A percentile compares a stretch with the other conserved stretches of the same genome.
These are phyloP conservation scores for Tricholaema leucomelas DNA, from an alignment of 2,113 vertebrate species.

Conservation along the genomic window DNA sequence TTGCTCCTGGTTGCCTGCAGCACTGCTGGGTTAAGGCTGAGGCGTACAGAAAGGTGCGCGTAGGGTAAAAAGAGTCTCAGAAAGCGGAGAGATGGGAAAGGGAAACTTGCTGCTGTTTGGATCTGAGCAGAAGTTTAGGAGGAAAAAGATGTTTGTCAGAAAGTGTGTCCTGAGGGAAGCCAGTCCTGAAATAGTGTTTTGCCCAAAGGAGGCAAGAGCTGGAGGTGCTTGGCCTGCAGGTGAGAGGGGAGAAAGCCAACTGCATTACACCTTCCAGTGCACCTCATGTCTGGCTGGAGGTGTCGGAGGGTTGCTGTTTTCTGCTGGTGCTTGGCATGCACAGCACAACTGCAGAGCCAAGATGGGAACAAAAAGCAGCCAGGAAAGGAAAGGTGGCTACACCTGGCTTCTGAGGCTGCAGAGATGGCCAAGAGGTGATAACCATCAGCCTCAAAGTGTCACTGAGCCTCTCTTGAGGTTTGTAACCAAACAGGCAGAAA, in stretches of 20 bases:
- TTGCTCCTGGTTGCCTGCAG: not conserved
- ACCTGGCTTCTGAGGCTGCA: not conserved
- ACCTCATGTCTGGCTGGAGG: not conserved
- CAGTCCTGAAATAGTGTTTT: not conserved
- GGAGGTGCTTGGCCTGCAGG: not conserved
- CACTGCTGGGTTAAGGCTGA: not conserved
- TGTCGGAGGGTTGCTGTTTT: not conserved
- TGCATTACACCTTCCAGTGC: not conserved
- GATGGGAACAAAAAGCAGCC: not conserved
- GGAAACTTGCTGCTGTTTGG: not conserved
- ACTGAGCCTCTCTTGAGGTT: not conserved
- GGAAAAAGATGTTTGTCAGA: not conserved
- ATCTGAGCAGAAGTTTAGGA: not conserved
- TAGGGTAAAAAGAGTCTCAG: not conserved
- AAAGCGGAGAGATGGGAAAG: not conserved
- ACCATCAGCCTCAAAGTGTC: not conserved
- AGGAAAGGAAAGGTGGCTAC: not conserved
- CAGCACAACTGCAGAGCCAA: not conserved
- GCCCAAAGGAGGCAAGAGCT: not conserved
- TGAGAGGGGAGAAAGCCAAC: fast-evolving
- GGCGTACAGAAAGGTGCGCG: fast-evolving
- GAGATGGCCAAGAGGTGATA: not conserved
- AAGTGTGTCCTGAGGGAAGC: not conserved
- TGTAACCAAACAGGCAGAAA: not conserved
- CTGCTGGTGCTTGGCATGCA: not conserved